Conservation (phyloP, 1,140 invertebrate genomes). For the Stenopsyche tienmushanensis region DNA sequence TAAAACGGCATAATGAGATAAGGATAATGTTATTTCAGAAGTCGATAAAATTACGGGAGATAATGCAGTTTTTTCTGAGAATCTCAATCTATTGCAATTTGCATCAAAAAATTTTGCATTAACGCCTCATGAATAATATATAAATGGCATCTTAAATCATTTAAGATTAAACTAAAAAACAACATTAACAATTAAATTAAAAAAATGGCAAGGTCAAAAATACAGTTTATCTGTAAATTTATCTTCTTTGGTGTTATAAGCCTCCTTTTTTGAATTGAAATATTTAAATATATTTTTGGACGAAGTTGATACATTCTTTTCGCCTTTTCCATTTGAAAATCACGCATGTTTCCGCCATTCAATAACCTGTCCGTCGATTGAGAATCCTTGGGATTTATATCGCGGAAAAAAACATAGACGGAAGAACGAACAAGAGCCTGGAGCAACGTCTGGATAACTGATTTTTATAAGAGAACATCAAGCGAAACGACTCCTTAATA, state of each 20-base stretch:
- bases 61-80: no score
- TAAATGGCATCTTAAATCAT: no score
- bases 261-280: background rate
- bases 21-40: no score
- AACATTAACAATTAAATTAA: no score
- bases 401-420: background rate
- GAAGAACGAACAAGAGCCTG: conserved; percentile 5
- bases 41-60: no score
- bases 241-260: background rate
- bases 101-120: no score
- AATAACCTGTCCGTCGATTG: background rate
- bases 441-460: conserved; percentile 11
- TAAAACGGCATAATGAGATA: no score
- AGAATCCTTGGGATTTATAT: background rate
- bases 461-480: conserved; percentile 13
- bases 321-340: background rate
- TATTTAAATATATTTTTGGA: background rate
- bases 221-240: background rate
- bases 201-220: no score
- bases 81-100: no score
- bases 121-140: no score
- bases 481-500: conserved; percentile 10
- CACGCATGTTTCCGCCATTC: background rate
- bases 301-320: background rate
- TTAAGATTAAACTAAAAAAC: no score